phyloP scores from a whole-genome alignment of 1,140 invertebrate species.

The Anagrus nilaparvatae region DNA sequence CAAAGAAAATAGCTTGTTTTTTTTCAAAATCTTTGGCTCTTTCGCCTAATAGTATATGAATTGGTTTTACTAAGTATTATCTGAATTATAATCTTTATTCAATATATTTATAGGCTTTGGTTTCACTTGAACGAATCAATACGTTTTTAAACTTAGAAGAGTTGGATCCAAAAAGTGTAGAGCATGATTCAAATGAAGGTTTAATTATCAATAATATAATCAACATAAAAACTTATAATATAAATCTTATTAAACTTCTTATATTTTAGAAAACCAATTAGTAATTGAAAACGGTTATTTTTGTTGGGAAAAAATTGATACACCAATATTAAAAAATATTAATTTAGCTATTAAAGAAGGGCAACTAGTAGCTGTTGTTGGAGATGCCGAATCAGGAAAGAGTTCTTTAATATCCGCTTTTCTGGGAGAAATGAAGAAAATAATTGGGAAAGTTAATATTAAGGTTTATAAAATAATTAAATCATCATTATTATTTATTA shows the following conservation, averaged over 20 bases:
- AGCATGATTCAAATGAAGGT: conserved; percentile 66
- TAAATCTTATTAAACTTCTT: conserved; percentile 10
- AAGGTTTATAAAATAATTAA: no score
- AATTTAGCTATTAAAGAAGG: conserved; percentile 57
- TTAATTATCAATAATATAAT: conserved; percentile 22
- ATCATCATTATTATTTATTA: no score
- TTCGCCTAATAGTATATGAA: no score
- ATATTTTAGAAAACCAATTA: conserved; percentile 52
- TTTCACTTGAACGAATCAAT: conserved; percentile 75
- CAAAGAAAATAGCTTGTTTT: not conserved
- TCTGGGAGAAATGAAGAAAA: conserved; percentile 81
- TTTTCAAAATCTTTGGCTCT: no score
- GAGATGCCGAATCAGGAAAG: conserved; percentile 82
- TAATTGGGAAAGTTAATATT: conserved; percentile 69
- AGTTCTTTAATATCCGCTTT: conserved; percentile 77
- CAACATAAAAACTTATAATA: not conserved
- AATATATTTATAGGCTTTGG: conserved; percentile 51
- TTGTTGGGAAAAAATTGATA: conserved; percentile 57
- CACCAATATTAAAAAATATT: conserved; percentile 57
- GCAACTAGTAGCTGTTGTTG: conserved; percentile 71
- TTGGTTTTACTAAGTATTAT: no score
- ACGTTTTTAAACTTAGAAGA: conserved; percentile 85
- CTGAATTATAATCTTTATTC: conserved; percentile 15
- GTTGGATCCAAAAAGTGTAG: conserved; percentile 63
- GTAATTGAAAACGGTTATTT: conserved; percentile 70